A percentile compares a stretch with the other conserved stretches of the same genome.
These are phyloP conservation scores for Ennomos erosarius DNA, from an alignment of 2,888 invertebrate species.

Conservation along the genomic window DNA sequence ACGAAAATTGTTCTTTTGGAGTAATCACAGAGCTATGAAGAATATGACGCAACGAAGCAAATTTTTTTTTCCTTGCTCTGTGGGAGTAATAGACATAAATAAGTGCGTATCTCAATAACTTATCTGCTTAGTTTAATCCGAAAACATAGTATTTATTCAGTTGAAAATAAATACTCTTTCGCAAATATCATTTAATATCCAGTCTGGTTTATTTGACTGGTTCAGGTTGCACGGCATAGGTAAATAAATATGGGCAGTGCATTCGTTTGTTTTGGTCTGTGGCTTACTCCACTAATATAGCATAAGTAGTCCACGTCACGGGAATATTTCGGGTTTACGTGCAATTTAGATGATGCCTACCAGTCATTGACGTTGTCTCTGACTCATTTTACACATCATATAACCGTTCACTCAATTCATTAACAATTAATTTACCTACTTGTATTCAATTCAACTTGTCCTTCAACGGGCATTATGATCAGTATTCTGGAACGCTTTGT, in stretches of 20 bases:
- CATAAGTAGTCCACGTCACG: constrained; percentile 17
- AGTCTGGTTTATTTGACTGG: no score
- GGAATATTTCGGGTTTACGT: constrained; percentile 20
- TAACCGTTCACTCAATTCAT: constrained; percentile 50
- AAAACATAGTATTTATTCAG: no score
- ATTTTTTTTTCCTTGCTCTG: no score
- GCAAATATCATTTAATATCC: no score
- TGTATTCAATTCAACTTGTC: constrained; percentile 60
- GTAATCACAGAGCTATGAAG: no score
- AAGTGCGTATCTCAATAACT: no score
- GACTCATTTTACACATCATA: constrained; percentile 45
- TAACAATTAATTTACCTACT: constrained; percentile 28
- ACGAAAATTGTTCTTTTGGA: no score
- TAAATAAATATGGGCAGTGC: not conserved
- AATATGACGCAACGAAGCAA: no score
- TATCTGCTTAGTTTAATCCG: no score
- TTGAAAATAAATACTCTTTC: no score
- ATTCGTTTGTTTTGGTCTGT: not conserved
- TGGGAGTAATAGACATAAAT: no score
- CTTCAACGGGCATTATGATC: constrained; percentile 51
- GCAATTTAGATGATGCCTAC: not conserved
- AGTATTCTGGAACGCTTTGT: constrained; percentile 53
- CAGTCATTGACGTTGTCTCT: constrained; percentile 46
- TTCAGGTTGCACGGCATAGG: no score
- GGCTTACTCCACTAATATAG: constrained; percentile 15